Evolutionary conservation across 2,797 vertebrate genomes (phyloP), one percentile per base, ranked within the genome.

Genomic region (Phyllotis vaccarum): DNA sequence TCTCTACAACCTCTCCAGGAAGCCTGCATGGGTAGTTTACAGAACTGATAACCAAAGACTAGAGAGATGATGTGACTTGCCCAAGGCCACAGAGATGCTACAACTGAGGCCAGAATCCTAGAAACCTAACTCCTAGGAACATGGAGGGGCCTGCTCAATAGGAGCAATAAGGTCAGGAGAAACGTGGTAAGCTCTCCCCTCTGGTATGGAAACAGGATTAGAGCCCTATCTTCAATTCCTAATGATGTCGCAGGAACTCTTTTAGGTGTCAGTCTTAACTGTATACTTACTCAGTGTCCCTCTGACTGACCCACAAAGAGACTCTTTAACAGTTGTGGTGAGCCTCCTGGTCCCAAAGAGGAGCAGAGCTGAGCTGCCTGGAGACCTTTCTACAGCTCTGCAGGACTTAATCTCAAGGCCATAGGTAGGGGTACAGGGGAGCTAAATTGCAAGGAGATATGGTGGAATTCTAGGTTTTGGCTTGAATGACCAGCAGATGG

Each of bases 1-100:
- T 95, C 89, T 91, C 29, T 9, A 24, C 93, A 91, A 95, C 64
- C 89, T 95, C 89, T 86, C 43, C 34, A 78, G 75, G 62, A 94
- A 96, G 90, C 62, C 2, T 29, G 79, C 43, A 54, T 29, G 86
- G 1, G 54, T 74, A 85, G 64, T 90, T 95, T 93, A 87, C 13
- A 79, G n/a, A 89, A 96, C 31, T 74, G 21, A 90, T 75, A 89
- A 89, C 52, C 88, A 70, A 93, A 90, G 70, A 78, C 74, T 43
- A 90, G 88, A 95, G 54, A 93, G 52, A 17, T 76, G 40, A 91
- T 54, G 21, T 79, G 88, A 89, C 70, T 95, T 89, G 29, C 37
- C 66, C n/a, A 75, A 60, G 66, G 85, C 9, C 75, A 93, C 75
- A 95, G 70, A 88, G 60, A 46, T 75, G 40, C 19, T 37, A 64